These are phyloP conservation scores for Sabatieria punctata DNA, from an alignment of 2,888 invertebrate species.

Conservation along the genomic window DNA sequence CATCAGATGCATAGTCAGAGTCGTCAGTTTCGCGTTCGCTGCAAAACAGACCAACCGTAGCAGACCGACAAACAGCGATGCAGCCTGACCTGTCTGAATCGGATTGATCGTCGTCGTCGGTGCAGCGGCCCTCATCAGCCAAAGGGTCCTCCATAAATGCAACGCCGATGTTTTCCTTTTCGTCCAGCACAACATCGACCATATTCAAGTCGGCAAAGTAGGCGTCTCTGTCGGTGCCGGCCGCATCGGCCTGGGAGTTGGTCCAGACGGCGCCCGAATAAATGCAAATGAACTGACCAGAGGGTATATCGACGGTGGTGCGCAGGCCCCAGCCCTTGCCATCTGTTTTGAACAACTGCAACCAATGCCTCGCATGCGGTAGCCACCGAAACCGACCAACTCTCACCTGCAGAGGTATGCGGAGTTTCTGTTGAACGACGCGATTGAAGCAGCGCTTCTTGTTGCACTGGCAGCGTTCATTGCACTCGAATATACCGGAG, in stretches of 20 bases:
- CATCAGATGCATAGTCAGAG: too few species aligned
- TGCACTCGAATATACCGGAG: constrained; percentile 91
- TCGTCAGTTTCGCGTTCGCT: too few species aligned
- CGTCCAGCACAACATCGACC: constrained; percentile 48
- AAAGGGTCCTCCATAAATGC: too few species aligned
- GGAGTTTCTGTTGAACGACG: constrained; percentile 77
- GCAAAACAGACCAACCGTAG: too few species aligned
- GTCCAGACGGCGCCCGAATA: constrained; percentile 83
- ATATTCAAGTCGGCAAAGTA: constrained; percentile 61
- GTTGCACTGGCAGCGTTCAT: constrained; percentile 60
- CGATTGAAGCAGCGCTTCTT: constrained; percentile 64
- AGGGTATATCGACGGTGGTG: constrained; percentile 78
- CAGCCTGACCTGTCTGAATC: too few species aligned
- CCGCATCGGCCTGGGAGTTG: constrained; percentile 40
- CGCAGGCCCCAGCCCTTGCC: constrained; percentile 86
- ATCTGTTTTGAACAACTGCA: constrained; percentile 79
- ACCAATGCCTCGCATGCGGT: constrained; percentile 16
- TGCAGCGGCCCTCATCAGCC: too few species aligned
- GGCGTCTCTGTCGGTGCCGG: background rate
- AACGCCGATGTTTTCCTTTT: too few species aligned
- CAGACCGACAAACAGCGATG: too few species aligned
- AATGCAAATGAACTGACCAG: constrained; percentile 82
- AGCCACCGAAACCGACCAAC: background rate
- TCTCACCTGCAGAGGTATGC: constrained; percentile 22
- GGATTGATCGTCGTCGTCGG: too few species aligned